Evolutionary conservation across 2,888 invertebrate species (phyloP).

Genomic region (Rotaria macrura): DNA sequence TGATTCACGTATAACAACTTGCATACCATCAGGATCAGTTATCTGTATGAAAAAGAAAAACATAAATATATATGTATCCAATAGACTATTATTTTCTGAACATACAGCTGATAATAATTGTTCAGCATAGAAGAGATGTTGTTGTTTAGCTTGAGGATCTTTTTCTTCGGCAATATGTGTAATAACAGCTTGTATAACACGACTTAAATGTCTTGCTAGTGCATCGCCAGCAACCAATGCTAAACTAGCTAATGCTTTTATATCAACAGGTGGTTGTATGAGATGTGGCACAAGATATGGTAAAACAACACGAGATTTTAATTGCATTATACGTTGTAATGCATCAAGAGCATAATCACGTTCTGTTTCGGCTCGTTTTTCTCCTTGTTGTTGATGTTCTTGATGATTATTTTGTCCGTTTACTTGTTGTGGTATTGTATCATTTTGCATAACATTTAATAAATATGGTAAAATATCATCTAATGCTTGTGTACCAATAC

Average conservation of each 20-base stretch:
- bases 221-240: constrained; percentile 88
- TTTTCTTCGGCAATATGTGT: constrained; percentile 14
- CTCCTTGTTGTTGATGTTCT: constrained; percentile 52
- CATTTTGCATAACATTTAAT: constrained; percentile 62
- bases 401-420: constrained; percentile 39
- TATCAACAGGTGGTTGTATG: constrained; percentile 75
- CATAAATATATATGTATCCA: no score
- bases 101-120: not conserved
- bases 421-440: not conserved
- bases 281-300: constrained; percentile 88
- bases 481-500: constrained; percentile 79
- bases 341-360: constrained; percentile 81
- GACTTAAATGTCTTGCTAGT: constrained; percentile 73
- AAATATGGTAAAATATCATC: constrained; percentile 90
- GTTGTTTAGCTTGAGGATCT: not conserved
- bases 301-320: constrained; percentile 84
- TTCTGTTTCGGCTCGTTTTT: not conserved
- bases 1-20: constrained; percentile 22
- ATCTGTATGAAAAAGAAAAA: not conserved
- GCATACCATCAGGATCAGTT: constrained; percentile 30
- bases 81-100: no score
- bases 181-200: constrained; percentile 80
- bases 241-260: constrained; percentile 75
- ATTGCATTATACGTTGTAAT: constrained; percentile 86
- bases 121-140: constrained; percentile 5